Base-by-base conservation (phyloP, 2,797 vertebrate species). In the Dendrocincla fuliginosa region DNA sequence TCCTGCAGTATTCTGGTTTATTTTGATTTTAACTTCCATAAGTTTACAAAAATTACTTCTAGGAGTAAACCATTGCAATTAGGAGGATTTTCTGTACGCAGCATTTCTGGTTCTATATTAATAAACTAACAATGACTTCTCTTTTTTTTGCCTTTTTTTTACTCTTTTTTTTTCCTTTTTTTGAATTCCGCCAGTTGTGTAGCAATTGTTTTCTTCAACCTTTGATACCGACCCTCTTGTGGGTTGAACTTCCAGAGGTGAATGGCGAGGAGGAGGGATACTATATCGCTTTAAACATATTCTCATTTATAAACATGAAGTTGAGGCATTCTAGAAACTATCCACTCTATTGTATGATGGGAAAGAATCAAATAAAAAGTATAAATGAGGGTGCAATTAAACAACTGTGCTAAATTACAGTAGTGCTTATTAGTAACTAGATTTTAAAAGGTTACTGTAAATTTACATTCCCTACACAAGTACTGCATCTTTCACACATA, bases 381-480 rank as follows among this genome's bases (percentile, higher is more conserved):
- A 98, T 98, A 98, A 98, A 98, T 98, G 98, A 98, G 98, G 98
- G 98, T 98, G 98, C 98, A 99, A 99, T 98, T 98, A 98, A 98
- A 98, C 97, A 98, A 99, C 97, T 98, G 98, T 98, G 99, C 99
- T 99, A 99, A 99, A 99, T 99, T 99, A 99, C 99, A 99, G 99
- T 98, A 99, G 99, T 99, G 99, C 98, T 99, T 99, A 99, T 99
- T 99, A 99, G 99, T 99, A 99, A 99, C 99, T 99, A 99, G 98
- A 97, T 99, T 99, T 99, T 99, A 99, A 99, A 99, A 99, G 99
- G 99, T 99, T 99, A 99, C 99, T 99, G 98, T 99, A 99, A 99
- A 99, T 99, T 98, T 99, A 99, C 99, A 99, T 99, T 99, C 99
- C 99, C 99, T 99, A 99, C 99, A 99, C 99, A 99, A 99, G 98